Evolutionary conservation across 2,797 vertebrate genomes (phyloP), one percentile per base, ranked within the genome.

Genomic region (Neostethus bicornis): DNA sequence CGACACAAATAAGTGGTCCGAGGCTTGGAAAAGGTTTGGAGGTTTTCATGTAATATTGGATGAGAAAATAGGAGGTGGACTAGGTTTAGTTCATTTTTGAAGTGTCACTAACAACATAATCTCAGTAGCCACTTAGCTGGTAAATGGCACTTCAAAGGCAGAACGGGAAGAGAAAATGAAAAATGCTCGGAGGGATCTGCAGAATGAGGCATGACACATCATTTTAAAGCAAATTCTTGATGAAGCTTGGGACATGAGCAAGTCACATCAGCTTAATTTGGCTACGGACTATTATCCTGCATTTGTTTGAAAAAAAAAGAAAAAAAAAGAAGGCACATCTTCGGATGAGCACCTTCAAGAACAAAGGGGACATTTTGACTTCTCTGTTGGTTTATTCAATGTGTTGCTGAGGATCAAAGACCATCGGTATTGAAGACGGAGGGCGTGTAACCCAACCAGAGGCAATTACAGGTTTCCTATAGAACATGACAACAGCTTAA

Each of bases 141-240:
- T 64, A 69, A 83, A 57, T 73, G 72, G 70, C 57, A 69, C 70
- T 77, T 70, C 51, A 71, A 70, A 76, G 57, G 56, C 47, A n/a
- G 32, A 59, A 44, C 48, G 24, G 48, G 55, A 19, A 17, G 49
- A 58, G 67, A 14, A 46, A 65, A 61, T 69, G n/a, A 3, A 60
- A 60, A 61, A 47, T 48, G 47, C 51, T 57, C 26, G n/a, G 4
- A 1, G 55, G 59, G 26, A 45, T 38, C 16, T 48, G 41, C 23
- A 50, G 44, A 14, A 34, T 17, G 31, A 31, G 31, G 49, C 32
- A 25, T 68, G 31, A 39, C 4, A 0, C 31, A 42, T 60, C 35
- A 49, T 51, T 55, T 53, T 26, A 61, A 31, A 67, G 20, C 21
- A 42, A 59, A 37, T 35, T 29, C 25, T 21, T 6, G 2, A 3